Evolutionary conservation across 2,797 vertebrate genomes (phyloP).

Genomic region (Myoxocephalus aenaeus): DNA sequence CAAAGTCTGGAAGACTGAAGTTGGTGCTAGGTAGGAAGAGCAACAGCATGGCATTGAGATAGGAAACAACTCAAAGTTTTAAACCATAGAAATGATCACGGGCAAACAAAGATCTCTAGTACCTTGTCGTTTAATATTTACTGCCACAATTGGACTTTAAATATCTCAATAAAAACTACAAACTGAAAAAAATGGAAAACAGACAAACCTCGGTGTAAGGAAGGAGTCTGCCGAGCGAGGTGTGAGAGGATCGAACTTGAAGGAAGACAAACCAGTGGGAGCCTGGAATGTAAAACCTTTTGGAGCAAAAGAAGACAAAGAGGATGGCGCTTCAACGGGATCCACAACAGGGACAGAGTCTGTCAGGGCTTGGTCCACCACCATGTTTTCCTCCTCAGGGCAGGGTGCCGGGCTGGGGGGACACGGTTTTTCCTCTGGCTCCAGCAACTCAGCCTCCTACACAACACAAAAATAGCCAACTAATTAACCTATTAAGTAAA

Average conservation of each 20-base stretch:
- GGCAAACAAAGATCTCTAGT: not conserved
- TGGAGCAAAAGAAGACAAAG: conserved; percentile 90
- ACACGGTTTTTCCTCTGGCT: conserved; percentile 29
- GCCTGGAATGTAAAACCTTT: conserved; percentile 91
- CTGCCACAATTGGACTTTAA: not conserved
- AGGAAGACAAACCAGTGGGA: conserved; percentile 82
- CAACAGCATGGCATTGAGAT: conserved; percentile 7
- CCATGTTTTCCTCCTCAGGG: conserved; percentile 49
- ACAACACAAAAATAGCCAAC: not conserved
- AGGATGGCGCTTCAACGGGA: conserved; percentile 39
- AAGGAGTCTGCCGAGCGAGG: conserved; percentile 87
- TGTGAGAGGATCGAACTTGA: conserved; percentile 87
- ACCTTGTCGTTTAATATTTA: not conserved
- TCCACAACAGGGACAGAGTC: conserved; percentile 24
- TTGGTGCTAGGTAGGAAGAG: conserved; percentile 32
- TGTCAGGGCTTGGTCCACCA: conserved; percentile 40
- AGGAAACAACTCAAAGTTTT: not conserved
- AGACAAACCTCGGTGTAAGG: conserved; percentile 81
- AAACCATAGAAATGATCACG: not conserved
- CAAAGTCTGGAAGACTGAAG: conserved; percentile 46
- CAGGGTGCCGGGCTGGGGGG: conserved; percentile 7
- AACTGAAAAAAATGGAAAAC: not conserved
- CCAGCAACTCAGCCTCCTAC: conserved; percentile 30
- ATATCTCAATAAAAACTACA: not conserved
- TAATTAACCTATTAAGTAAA: not conserved